Base-by-base conservation (phyloP, 2,797 vertebrate species). In the Pelochelys cantorii region DNA sequence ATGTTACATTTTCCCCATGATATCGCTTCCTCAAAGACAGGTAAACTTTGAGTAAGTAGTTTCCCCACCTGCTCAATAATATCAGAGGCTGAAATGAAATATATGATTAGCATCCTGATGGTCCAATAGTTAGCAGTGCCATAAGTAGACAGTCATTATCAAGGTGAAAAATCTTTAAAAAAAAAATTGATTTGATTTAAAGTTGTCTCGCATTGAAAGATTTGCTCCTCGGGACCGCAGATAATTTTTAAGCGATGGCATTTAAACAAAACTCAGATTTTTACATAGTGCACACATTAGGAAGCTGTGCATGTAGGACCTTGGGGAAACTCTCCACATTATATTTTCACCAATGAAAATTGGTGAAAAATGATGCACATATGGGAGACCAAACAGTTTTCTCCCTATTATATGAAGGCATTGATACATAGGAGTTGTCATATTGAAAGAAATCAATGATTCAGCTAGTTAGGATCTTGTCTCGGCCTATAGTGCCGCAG, bases 301-400 rank as follows among this genome's bases (percentile, higher is more conserved):
- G 27, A 4, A 71, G 22, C 11, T 57, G 77, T 54, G 52, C 62
- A 74, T 7, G 13, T 0, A 0, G 52, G 94, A 90, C 11, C 23
- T 37, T 11, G 11, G 0, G 1, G 25, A 48, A 89, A 81, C 15
- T 75, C 11, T 48, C 3, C 12, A 55, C 48, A 23, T 0, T 0
- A 6, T 12, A 87, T 75, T 87, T 65, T 84, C 59, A 37, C n/a
- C 60, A 59, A 48, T 75, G 25, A 93, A 95, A 90, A 86, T 79
- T 81, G 83, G 83, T 75, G 29, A 34, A 2, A 20, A n/a, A n/a
- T 4, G 29, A 85, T 80, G 84, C 3, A 56, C 1, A 48, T 68
- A 68, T 42, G 37, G 27, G 42, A 48, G 22, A 48, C 13, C 25
- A 89, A 86, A 54, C 52, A 0, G 34, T 81, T 86, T 75, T 82